Base-by-base conservation (phyloP, 2,113 vertebrate genomes). In the Noturus placidus region DNA sequence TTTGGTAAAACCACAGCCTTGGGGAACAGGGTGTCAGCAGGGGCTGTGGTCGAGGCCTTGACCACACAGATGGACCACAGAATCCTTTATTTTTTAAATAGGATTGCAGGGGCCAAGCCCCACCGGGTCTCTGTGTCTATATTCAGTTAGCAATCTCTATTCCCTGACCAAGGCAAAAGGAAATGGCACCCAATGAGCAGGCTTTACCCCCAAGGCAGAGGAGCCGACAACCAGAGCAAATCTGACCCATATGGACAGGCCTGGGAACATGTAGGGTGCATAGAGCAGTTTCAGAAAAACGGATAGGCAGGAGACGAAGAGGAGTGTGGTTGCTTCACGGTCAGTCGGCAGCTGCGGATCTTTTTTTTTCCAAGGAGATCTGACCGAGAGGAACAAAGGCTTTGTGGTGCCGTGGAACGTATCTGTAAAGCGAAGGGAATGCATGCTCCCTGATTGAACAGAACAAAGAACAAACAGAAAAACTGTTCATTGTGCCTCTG, bases 11-110 rank as follows among this genome's bases (percentile, higher is more conserved):
- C 94, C 92, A 92, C 87, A 89, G 94, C 93, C 93, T 90, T 82
- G 14, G 89, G 89, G 93, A 94, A 93, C 91, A 92, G 94, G 93
- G 93, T 95, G 94, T 95, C 94, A 94, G 93, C 92, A 92, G 92
- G 92, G 91, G 91, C 90, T 92, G 93, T 42, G 93, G 93, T 91
- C 83, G 52, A 1, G 82, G 74, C 88, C 88, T 87, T 89, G 92
- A 90, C 92, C 92, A 84, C 91, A 88, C 81, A 61, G 90, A 85
- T 87, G 91, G 89, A 94, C 93, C 93, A 92, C 93, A 93, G 92
- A 91, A 89, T 91, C 85, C 92, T 91, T 90, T 92, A 90, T 84
- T 84, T 88, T 84, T 82, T 86, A 85, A 85, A 83, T 74, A 77
- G 83, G 86, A 91, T 89, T 81, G 85, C 56, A 91, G 54, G 79